These are phyloP conservation scores for Phoebastria nigripes DNA, from an alignment of 2,797 vertebrate genomes.

Conservation along the genomic window DNA sequence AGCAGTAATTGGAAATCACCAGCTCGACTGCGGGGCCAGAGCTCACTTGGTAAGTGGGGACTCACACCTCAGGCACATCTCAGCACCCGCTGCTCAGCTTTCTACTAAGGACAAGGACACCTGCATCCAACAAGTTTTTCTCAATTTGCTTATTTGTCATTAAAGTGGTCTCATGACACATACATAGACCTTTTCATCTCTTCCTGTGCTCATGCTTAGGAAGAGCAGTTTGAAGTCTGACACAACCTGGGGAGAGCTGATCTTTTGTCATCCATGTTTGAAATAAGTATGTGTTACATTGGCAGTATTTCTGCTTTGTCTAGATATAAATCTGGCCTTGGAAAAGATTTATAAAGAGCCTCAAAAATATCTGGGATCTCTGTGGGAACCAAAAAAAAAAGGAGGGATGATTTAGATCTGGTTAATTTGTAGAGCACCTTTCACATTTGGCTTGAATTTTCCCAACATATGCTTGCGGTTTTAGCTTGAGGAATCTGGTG, in stretches of 20 bases:
- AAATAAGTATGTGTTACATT: neutral
- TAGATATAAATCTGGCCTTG: neutral
- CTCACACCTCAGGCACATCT: neutral
- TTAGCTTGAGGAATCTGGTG: neutral
- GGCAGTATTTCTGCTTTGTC: neutral
- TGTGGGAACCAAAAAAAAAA: neutral
- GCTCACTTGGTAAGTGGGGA: neutral
- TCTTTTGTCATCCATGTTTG: neutral
- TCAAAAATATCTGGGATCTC: neutral
- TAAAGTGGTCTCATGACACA: neutral
- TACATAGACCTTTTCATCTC: neutral
- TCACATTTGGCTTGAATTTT: slow-evolving; percentile 28
- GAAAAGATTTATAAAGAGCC: neutral
- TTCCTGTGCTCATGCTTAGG: neutral
- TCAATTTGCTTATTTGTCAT: neutral
- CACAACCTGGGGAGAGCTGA: neutral
- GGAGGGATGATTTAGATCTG: neutral
- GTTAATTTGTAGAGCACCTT: neutral
- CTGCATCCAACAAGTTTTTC: neutral
- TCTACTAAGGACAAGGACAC: neutral
- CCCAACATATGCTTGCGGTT: neutral
- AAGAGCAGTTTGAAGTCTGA: neutral
- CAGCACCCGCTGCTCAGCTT: neutral
- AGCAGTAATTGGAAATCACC: neutral
- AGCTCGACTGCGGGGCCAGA: accelerated